Conservation (phyloP, 2,888 invertebrate genomes). For the Myathropa florea region DNA sequence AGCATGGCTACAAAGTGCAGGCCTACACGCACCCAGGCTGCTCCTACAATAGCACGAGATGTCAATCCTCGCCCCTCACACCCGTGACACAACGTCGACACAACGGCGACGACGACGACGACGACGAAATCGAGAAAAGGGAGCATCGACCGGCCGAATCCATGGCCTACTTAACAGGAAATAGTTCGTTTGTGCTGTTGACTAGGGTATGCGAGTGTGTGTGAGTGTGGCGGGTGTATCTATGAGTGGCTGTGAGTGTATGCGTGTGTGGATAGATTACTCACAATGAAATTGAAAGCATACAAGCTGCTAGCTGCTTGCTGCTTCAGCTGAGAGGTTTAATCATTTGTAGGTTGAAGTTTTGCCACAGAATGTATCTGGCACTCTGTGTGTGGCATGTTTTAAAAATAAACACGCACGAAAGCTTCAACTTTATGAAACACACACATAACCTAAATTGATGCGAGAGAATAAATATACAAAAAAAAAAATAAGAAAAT, state of each 20-base stretch:
- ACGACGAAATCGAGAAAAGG: slow-evolving; percentile 72
- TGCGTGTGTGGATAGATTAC: slow-evolving; percentile 27
- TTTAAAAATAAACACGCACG: slow-evolving; percentile 46
- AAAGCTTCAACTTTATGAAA: slow-evolving; percentile 43
- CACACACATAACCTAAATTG: slow-evolving; percentile 35
- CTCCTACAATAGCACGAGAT: slow-evolving; percentile 56
- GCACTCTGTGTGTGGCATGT: slow-evolving; percentile 8
- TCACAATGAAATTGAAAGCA: slow-evolving; percentile 65
- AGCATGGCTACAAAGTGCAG: slow-evolving; percentile 39
- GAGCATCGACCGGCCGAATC: slow-evolving; percentile 80
- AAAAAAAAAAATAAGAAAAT: neutral
- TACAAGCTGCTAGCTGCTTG: slow-evolving; percentile 19
- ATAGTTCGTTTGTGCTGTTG: slow-evolving; percentile 70
- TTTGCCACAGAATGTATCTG: neutral
- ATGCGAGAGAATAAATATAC: neutral
- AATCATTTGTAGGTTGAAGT: slow-evolving; percentile 26
- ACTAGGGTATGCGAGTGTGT: slow-evolving; percentile 1
- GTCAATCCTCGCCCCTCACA: slow-evolving; percentile 12
- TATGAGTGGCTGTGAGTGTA: neutral
- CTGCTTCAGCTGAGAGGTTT: neutral
- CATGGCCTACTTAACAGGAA: slow-evolving; percentile 79
- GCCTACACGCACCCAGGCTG: slow-evolving; percentile 51
- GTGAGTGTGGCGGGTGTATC: neutral
- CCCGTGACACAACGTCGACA: slow-evolving; percentile 1
- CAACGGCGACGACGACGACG: slow-evolving; percentile 6